Conservation (phyloP, 2,888 invertebrate genomes). For the Auanema freiburgensis region DNA sequence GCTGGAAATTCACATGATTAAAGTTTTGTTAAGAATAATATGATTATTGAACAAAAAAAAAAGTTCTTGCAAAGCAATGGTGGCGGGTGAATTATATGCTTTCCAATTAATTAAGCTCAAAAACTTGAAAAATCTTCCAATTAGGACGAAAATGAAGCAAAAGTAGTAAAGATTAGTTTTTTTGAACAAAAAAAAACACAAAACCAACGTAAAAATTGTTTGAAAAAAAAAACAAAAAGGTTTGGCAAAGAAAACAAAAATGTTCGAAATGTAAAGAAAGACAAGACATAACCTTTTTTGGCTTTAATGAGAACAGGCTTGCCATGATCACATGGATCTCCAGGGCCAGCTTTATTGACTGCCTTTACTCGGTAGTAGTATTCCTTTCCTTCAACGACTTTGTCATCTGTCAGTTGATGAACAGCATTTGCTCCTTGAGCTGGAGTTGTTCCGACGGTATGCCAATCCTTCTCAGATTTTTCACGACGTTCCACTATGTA, state of each 20-base stretch:
- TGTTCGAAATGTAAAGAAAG: not conserved
- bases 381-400: slow-evolving; percentile 65
- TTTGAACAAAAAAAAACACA: not conserved
- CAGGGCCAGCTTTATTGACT: slow-evolving; percentile 85
- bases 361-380: slow-evolving; percentile 71
- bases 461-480: slow-evolving; percentile 64
- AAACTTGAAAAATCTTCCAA: not conserved
- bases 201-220: not conserved
- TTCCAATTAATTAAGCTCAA: not conserved
- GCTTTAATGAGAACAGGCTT: slow-evolving; percentile 68
- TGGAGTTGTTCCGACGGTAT: slow-evolving; percentile 50
- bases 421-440: slow-evolving; percentile 40
- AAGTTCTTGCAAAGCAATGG: not conserved
- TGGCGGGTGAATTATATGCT: not conserved
- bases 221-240: slow-evolving; percentile 1
- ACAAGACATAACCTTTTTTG: slow-evolving; percentile 44
- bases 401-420: slow-evolving; percentile 56
- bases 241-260: slow-evolving; percentile 1
- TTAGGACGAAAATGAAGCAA: not conserved
- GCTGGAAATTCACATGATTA: slow-evolving; percentile 33
- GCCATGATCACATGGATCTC: slow-evolving; percentile 87
- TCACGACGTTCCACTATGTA: slow-evolving; percentile 66
- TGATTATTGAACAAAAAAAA: not conserved
- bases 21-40: not conserved
- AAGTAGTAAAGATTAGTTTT: not conserved